A percentile compares a stretch with the other conserved stretches of the same genome.
Conservation (phyloP, 2,888 invertebrate genomes). For the Hecatera dysodea region DNA sequence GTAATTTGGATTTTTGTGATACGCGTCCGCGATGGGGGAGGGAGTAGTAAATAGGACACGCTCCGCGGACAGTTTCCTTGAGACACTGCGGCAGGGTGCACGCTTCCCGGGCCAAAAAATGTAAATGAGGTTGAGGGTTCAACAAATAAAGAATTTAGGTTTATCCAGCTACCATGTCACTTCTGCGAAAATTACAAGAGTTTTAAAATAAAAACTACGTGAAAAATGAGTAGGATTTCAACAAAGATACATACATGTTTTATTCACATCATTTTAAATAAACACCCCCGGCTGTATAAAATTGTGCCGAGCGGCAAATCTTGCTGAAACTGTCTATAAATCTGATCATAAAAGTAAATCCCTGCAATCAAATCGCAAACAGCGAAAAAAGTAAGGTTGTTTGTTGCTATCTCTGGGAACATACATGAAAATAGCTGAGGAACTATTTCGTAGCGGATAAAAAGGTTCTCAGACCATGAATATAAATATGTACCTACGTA, state of each 20-base stretch:
- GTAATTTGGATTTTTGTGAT: conserved; percentile 67
- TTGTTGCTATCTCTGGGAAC: conserved; percentile 85
- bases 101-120: conserved; percentile 50
- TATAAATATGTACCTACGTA: conserved; percentile 83
- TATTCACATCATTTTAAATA: conserved; percentile 76
- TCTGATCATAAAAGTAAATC: conserved; percentile 90
- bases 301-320: conserved; percentile 81
- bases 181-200: neutral
- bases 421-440: conserved; percentile 83
- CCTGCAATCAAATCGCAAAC: conserved; percentile 88
- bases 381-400: conserved; percentile 88
- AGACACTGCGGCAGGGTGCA: conserved; percentile 39
- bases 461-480: conserved; percentile 85
- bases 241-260: conserved; percentile 60
- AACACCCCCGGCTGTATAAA: conserved; percentile 75
- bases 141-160: conserved; percentile 26
- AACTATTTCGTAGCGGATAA: conserved; percentile 84
- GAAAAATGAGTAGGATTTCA: conserved; percentile 25
- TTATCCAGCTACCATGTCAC: conserved; percentile 5
- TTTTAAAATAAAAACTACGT: conserved; percentile 1
- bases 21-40: conserved; percentile 51
- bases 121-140: conserved; percentile 40
- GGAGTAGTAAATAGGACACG: conserved; percentile 58
- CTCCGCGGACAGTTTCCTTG: conserved; percentile 45
- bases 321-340: conserved; percentile 87